phyloP scores from a whole-genome alignment of 2,113 vertebrate genomes.

The Erpornis zantholeuca region DNA sequence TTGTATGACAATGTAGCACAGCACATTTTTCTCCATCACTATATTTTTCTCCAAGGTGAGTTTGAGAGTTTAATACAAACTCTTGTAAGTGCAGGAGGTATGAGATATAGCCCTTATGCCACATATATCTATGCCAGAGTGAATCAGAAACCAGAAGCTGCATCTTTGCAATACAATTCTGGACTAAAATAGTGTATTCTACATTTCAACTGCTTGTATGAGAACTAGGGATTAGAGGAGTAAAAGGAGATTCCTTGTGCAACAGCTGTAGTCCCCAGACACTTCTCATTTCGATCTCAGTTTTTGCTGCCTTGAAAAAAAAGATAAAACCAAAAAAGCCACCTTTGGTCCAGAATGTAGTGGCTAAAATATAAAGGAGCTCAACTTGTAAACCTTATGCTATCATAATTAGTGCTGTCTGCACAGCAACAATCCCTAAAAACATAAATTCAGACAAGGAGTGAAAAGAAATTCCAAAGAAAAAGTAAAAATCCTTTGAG shows the following conservation, averaged over 20 bases:
- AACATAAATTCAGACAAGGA: background rate
- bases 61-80: background rate
- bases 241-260: background rate
- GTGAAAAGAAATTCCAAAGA: background rate
- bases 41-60: background rate
- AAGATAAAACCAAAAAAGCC: background rate
- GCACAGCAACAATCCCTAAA: background rate
- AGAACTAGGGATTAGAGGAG: background rate
- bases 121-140: background rate
- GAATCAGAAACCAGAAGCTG: background rate
- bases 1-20: rapidly evolving
- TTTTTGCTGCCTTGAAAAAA: background rate
- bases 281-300: background rate
- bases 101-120: background rate
- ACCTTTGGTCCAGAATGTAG: background rate
- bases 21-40: background rate
- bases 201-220: background rate
- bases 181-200: background rate
- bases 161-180: background rate
- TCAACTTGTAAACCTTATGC: background rate
- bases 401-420: background rate
- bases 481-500: background rate
- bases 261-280: background rate
- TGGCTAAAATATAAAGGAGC: background rate
- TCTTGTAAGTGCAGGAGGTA: background rate